Conservation (phyloP, 2,888 invertebrate species). For the Germaria angustata region DNA sequence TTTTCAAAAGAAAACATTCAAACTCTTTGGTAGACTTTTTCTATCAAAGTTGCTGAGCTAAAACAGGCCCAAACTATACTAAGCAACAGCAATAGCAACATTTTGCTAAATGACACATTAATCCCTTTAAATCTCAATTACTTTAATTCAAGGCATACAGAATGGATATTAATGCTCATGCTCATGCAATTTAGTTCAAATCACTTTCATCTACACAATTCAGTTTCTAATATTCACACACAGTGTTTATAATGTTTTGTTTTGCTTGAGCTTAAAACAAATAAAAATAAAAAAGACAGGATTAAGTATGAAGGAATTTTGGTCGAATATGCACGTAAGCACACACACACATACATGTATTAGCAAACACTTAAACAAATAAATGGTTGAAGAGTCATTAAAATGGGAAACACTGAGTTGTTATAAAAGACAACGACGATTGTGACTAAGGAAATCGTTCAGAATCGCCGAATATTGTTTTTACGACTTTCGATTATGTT, state of each 20-base stretch:
- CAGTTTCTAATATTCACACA: neutral
- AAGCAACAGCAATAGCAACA: conserved; percentile 36
- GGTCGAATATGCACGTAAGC: conserved; percentile 14
- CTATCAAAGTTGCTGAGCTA: neutral
- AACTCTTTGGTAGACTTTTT: neutral
- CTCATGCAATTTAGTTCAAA: neutral
- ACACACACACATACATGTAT: neutral
- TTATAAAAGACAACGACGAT: too few relatives aligned
- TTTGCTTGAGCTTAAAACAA: conserved; percentile 19
- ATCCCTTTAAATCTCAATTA: conserved; percentile 68
- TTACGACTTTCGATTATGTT: too few relatives aligned
- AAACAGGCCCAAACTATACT: conserved; percentile 31
- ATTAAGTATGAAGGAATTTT: conserved; percentile 23
- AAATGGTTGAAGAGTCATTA: neutral
- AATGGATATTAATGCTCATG: conserved; percentile 35
- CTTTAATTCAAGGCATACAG: conserved; percentile 67
- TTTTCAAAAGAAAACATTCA: conserved; percentile 24
- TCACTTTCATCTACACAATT: neutral
- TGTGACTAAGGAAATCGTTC: too few relatives aligned
- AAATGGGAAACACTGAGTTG: too few relatives aligned
- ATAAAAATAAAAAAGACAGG: conserved; percentile 31
- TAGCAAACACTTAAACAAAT: conserved; percentile 25
- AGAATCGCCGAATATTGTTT: too few relatives aligned
- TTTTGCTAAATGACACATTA: conserved; percentile 66
- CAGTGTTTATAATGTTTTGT: neutral